phyloP scores from a whole-genome alignment of 2,888 invertebrate genomes.

The Tromatobia lineatoria region DNA sequence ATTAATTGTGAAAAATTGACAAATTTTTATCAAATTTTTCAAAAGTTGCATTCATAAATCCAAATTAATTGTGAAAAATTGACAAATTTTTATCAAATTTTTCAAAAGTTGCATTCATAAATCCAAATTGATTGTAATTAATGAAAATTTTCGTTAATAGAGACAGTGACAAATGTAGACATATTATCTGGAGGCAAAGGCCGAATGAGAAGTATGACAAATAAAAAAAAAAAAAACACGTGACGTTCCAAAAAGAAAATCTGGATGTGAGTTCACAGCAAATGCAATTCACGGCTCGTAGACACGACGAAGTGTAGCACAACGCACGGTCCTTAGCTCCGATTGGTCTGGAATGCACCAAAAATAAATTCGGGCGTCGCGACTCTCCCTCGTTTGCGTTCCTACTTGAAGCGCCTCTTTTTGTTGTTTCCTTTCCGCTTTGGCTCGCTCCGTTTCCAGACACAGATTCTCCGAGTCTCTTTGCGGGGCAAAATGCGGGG shows the following conservation, averaged over 20 bases:
- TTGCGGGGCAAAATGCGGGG: slow-evolving; percentile 68
- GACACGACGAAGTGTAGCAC: slow-evolving; percentile 16
- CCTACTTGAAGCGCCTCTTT: slow-evolving; percentile 42
- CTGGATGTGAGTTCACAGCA: background rate
- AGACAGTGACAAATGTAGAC: slow-evolving; percentile 7
- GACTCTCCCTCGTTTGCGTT: slow-evolving; percentile 41
- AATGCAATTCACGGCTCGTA: slow-evolving; percentile 8
- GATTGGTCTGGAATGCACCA: slow-evolving; percentile 79
- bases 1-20: no score
- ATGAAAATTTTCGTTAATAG: background rate
- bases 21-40: no score
- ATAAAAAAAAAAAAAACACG: background rate
- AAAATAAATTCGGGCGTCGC: slow-evolving; percentile 79
- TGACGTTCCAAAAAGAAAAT: background rate
- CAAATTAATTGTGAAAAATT: no score
- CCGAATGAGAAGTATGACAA: background rate
- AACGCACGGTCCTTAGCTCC: slow-evolving; percentile 38
- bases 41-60: no score
- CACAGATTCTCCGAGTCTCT: slow-evolving; percentile 58
- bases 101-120: no score
- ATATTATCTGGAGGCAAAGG: background rate
- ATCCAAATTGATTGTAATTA: no score
- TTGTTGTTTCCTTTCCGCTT: slow-evolving; percentile 33
- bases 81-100: no score
- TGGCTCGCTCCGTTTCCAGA: slow-evolving; percentile 41